These are phyloP conservation scores for Archilochus colubris DNA, from an alignment of 2,113 vertebrate species.

Conservation along the genomic window DNA sequence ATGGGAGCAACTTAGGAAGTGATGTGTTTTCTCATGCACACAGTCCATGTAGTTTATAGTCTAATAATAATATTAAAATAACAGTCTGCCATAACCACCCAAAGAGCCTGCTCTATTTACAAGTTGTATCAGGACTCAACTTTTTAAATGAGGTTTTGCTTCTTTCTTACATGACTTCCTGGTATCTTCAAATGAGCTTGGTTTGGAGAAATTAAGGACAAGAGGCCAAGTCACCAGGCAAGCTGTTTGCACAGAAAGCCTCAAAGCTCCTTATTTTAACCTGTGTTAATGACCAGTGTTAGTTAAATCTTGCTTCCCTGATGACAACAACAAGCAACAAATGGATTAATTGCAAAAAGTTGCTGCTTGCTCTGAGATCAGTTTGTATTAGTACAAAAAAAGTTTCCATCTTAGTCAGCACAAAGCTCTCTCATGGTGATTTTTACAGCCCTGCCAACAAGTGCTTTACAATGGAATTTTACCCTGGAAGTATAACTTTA, in stretches of 20 bases:
- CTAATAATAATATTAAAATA: neutral
- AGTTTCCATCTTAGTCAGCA: constrained; percentile 41
- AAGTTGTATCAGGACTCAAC: neutral
- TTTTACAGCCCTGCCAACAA: constrained; percentile 21
- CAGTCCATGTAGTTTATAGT: neutral
- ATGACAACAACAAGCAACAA: neutral
- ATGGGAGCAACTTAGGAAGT: neutral
- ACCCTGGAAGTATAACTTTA: neutral
- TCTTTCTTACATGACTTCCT: neutral
- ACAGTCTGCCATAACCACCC: neutral
- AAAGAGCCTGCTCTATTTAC: neutral
- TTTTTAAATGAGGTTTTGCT: neutral
- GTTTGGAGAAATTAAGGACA: neutral
- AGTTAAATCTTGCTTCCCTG: neutral
- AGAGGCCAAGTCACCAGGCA: neutral
- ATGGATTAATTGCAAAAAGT: neutral
- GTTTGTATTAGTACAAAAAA: neutral
- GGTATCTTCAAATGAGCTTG: neutral
- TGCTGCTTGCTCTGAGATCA: constrained; percentile 18
- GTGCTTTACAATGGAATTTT: constrained; percentile 33
- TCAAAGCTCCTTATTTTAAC: constrained; percentile 7
- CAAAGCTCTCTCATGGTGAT: neutral
- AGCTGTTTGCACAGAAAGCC: constrained; percentile 5
- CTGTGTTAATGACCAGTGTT: neutral
- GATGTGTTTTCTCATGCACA: neutral